Percentiles rank a stretch among this genome's conserved stretches.
phyloP scores from a whole-genome alignment of 2,888 invertebrate species.

The Phrixothrix hirtus region DNA sequence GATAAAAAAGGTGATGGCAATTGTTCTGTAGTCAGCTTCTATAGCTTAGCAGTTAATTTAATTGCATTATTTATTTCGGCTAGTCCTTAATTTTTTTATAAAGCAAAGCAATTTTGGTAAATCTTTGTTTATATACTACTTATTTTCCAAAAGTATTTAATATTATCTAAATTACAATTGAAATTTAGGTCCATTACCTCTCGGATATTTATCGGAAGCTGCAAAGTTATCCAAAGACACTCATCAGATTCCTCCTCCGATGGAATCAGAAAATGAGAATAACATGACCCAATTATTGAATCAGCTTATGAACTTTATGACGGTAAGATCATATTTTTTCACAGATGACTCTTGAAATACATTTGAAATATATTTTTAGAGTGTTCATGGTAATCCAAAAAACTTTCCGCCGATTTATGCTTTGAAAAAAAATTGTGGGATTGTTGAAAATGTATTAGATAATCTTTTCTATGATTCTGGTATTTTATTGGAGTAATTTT shows the following conservation, averaged over 20 bases:
- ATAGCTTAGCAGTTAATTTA: too few species aligned
- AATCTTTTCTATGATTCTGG: conserved; percentile 38
- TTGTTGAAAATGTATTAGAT: conserved; percentile 47
- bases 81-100: too few species aligned
- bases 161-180: neutral
- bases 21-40: too few species aligned
- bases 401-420: conserved; percentile 57
- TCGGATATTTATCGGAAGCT: conserved; percentile 56
- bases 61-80: too few species aligned
- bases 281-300: conserved; percentile 48
- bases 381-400: too few species aligned
- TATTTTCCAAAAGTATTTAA: neutral
- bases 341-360: too few species aligned
- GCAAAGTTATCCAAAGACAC: conserved; percentile 49
- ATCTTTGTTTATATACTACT: neutral
- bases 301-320: conserved; percentile 52
- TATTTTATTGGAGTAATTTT: conserved; percentile 43
- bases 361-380: too few species aligned
- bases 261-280: conserved; percentile 39
- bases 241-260: conserved; percentile 56
- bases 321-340: too few species aligned
- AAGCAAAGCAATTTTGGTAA: too few species aligned
- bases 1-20: too few species aligned
- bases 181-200: conserved; percentile 43
- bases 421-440: conserved; percentile 40